phyloP scores from a whole-genome alignment of 2,113 vertebrate species.

The Fulmarus glacialis region DNA sequence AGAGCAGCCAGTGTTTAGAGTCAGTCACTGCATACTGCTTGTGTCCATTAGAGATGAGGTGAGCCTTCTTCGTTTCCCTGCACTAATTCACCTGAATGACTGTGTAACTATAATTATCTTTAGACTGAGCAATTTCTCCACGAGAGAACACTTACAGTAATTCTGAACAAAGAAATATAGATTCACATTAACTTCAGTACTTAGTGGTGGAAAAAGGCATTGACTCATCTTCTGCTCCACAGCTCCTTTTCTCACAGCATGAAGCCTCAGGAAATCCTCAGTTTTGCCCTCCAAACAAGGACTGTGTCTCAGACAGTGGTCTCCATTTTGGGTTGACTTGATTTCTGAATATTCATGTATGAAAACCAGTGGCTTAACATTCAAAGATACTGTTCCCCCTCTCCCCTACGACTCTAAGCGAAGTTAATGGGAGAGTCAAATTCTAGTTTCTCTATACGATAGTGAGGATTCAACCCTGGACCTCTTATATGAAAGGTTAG shows the following conservation, averaged over 20 bases:
- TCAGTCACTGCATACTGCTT: background rate
- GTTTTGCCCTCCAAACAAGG: background rate
- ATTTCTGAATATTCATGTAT: background rate
- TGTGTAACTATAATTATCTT: background rate
- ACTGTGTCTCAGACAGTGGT: background rate
- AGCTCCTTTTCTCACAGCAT: background rate
- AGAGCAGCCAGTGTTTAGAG: background rate
- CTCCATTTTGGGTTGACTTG: background rate
- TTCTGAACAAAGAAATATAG: slow-evolving; percentile 10
- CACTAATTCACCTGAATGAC: slow-evolving; percentile 21
- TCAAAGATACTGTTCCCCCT: background rate
- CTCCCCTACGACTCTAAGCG: background rate
- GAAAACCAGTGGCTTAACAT: background rate
- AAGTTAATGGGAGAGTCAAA: background rate
- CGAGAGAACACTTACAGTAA: background rate
- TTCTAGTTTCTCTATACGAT: background rate
- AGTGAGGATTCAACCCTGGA: background rate
- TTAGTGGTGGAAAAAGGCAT: background rate
- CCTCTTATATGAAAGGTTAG: background rate
- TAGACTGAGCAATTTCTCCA: background rate
- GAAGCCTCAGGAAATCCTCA: background rate
- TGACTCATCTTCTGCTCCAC: background rate
- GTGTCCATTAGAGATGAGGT: background rate
- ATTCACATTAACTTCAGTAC: background rate
- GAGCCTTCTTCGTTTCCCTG: background rate